Evolutionary conservation across 2,888 invertebrate genomes (phyloP).

Genomic region (Drosophila neotestacea): DNA sequence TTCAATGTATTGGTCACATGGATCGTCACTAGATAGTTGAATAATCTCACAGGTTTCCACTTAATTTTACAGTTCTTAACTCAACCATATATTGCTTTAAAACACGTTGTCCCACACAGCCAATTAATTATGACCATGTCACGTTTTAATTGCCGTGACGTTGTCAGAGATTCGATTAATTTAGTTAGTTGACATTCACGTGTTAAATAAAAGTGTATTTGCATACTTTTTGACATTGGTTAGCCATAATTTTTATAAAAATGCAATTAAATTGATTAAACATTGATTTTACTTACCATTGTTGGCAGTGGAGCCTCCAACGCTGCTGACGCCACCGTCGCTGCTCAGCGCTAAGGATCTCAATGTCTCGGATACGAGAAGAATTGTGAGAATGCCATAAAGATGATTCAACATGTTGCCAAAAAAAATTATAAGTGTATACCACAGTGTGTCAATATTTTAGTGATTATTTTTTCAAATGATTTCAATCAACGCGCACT

Average conservation of each 20-base stretch:
- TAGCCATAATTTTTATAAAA: slow-evolving; percentile 19
- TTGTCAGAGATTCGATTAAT: slow-evolving; percentile 38
- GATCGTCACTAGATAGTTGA: neutral
- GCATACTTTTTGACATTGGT: neutral
- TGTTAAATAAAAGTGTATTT: slow-evolving; percentile 23
- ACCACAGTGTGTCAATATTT: slow-evolving; percentile 15
- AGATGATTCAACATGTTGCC: slow-evolving; percentile 45
- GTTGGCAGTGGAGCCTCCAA: slow-evolving; percentile 71
- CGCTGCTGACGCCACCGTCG: slow-evolving; percentile 50
- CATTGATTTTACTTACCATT: slow-evolving; percentile 78
- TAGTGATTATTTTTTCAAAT: slow-evolving; percentile 15
- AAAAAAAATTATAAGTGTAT: neutral
- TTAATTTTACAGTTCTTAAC: neutral
- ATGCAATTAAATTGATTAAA: slow-evolving; percentile 6
- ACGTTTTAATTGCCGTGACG: slow-evolving; percentile 31
- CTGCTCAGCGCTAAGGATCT: slow-evolving; percentile 58
- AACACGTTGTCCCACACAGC: neutral
- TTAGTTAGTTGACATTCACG: slow-evolving; percentile 31
- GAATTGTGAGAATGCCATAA: slow-evolving; percentile 19
- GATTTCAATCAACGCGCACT: slow-evolving; percentile 42
- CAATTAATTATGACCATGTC: slow-evolving; percentile 22
- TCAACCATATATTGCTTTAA: slow-evolving; percentile 8
- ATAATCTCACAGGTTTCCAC: neutral
- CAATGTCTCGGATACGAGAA: slow-evolving; percentile 27
- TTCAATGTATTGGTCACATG: neutral